These are phyloP conservation scores for Columbina picui DNA, from an alignment of 2,113 vertebrate genomes.

Conservation along the genomic window DNA sequence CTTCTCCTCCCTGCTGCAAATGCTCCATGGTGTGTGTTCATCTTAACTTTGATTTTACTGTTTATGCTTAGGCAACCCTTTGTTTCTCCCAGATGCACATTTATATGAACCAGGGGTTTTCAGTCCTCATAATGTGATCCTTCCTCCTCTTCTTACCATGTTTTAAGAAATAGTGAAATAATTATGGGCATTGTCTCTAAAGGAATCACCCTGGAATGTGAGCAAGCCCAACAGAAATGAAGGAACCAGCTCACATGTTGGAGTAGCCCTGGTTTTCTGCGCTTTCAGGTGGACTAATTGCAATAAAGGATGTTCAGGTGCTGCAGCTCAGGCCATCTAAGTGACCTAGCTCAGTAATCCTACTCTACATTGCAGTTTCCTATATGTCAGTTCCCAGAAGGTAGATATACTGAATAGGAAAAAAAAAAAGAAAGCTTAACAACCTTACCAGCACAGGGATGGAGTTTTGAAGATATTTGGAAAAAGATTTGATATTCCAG, in stretches of 20 bases:
- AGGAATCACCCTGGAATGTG: background rate
- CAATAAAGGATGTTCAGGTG: background rate
- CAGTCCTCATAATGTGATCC: background rate
- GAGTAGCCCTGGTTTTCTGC: background rate
- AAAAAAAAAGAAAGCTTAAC: background rate
- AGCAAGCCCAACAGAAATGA: background rate
- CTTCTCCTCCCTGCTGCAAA: background rate
- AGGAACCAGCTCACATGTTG: background rate
- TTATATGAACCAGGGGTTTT: background rate
- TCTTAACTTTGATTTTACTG: background rate
- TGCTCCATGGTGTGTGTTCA: fast-evolving
- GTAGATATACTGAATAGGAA: background rate
- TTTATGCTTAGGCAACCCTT: background rate
- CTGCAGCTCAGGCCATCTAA: background rate
- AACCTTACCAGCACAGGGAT: background rate
- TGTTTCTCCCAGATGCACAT: background rate
- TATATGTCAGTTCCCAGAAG: background rate
- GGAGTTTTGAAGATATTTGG: conserved; percentile 25
- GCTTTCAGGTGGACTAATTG: fast-evolving
- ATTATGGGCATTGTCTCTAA: background rate
- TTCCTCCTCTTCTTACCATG: background rate
- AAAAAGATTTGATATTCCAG: conserved; percentile 49
- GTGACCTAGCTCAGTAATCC: background rate
- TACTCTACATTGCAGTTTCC: background rate
- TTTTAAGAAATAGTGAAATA: background rate